A percentile compares a stretch with the other conserved stretches of the same genome.
These are phyloP conservation scores for Labeo calbasu DNA, from an alignment of 2,797 vertebrate species.

Conservation along the genomic window DNA sequence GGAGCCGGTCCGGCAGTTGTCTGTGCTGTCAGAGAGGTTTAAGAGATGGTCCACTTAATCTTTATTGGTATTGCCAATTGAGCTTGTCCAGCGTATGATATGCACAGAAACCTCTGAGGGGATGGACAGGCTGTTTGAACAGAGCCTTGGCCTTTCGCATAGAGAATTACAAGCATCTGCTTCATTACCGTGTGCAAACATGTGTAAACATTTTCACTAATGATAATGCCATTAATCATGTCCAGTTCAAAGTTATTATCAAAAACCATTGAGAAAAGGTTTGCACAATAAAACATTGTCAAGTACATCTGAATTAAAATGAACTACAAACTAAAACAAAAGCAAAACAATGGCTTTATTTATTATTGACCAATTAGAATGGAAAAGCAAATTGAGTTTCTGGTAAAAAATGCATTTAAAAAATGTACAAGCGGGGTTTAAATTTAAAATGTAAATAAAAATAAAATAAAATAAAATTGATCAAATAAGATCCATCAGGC, in stretches of 20 bases:
- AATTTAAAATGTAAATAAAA: too few species aligned
- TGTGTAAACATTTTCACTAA: conserved; percentile 43
- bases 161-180: conserved; percentile 45
- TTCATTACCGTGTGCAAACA: conserved; percentile 32
- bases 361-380: background rate
- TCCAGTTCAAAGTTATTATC: background rate
- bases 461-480: background rate
- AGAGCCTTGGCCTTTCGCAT: conserved; percentile 56
- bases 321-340: background rate
- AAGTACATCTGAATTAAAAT: background rate
- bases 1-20: conserved; percentile 69
- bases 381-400: background rate
- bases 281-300: background rate
- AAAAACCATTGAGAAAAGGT: background rate
- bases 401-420: background rate
- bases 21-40: conserved; percentile 67
- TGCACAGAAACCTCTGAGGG: conserved; percentile 53
- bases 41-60: conserved; percentile 68
- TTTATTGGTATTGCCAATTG: conserved; percentile 65
- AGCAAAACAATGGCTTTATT: background rate
- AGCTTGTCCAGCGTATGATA: conserved; percentile 58
- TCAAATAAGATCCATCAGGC: background rate
- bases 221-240: conserved; percentile 19
- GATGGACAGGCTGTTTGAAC: conserved; percentile 54
- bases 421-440: background rate